Percentiles rank a stretch among this genome's conserved stretches.
Conservation (phyloP, 1,140 invertebrate species). For the Hycleus phaleratus region DNA sequence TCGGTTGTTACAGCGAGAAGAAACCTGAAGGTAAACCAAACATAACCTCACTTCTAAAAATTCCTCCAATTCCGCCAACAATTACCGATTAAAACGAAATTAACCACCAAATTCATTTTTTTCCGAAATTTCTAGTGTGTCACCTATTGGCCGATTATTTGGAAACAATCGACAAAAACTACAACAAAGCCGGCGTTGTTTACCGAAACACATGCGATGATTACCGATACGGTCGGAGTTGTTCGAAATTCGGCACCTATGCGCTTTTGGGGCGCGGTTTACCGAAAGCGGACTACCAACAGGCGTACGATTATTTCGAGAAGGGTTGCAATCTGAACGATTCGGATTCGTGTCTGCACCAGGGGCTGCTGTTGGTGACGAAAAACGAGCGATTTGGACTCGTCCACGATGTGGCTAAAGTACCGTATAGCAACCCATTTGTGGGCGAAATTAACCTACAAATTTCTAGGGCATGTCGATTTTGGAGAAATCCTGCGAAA, state of each 20-base stretch:
- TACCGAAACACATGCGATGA: constrained; percentile 82
- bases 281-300: constrained; percentile 46
- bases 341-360: constrained; percentile 62
- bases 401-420: constrained; percentile 48
- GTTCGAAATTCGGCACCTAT: constrained; percentile 75
- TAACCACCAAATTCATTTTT: background rate
- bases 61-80: background rate
- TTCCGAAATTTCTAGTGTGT: constrained; percentile 60
- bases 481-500: constrained; percentile 63
- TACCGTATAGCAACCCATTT: constrained; percentile 22
- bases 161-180: constrained; percentile 73
- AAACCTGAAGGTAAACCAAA: constrained; percentile 60
- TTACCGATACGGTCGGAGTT: constrained; percentile 71
- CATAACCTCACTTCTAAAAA: constrained; percentile 15
- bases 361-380: constrained; percentile 59
- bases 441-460: background rate
- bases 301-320: constrained; percentile 57
- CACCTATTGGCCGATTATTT: constrained; percentile 83
- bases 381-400: constrained; percentile 44
- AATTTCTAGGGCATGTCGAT: constrained; percentile 51
- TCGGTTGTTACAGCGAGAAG: constrained; percentile 80
- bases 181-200: constrained; percentile 64
- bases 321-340: constrained; percentile 66
- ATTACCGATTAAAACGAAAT: background rate
- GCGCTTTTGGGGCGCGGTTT: constrained; percentile 53